phyloP scores from a whole-genome alignment of 2,888 invertebrate species.

The Nemoura dubitans region DNA sequence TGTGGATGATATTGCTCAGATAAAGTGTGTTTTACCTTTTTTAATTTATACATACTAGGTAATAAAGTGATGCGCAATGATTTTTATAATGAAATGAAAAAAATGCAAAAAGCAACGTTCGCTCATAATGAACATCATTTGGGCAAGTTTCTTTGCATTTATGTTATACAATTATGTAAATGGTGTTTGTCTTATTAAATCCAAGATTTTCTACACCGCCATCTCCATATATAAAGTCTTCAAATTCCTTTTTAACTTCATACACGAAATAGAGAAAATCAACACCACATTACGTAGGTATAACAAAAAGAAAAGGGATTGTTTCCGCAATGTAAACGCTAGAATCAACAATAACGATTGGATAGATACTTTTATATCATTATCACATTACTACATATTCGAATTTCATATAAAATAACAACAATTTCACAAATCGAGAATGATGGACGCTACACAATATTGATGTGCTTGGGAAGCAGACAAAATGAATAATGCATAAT shows the following conservation, averaged over 20 bases:
- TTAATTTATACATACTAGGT: too few relatives aligned
- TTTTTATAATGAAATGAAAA: not conserved
- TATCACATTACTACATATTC: not conserved
- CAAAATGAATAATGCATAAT: conserved; percentile 3
- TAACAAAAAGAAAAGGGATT: not conserved
- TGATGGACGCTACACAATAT: not conserved
- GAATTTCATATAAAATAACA: not conserved
- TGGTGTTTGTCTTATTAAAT: conserved; percentile 10
- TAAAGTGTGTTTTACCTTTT: too few relatives aligned
- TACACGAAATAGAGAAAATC: too few relatives aligned
- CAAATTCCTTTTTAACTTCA: not conserved
- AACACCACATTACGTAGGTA: not conserved
- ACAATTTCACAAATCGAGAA: not conserved
- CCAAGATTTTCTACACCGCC: not conserved
- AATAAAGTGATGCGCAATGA: not conserved
- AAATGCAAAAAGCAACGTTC: not conserved
- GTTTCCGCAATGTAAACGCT: not conserved
- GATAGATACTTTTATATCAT: not conserved
- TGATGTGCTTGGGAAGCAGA: not conserved
- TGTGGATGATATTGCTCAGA: too few relatives aligned
- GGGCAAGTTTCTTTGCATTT: conserved; percentile 10
- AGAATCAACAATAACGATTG: not conserved
- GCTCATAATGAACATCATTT: not conserved
- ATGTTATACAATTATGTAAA: conserved; percentile 24
- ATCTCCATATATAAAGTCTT: not conserved